These are phyloP conservation scores for Panzeria rudis DNA, from an alignment of 2,888 invertebrate genomes.

Conservation along the genomic window DNA sequence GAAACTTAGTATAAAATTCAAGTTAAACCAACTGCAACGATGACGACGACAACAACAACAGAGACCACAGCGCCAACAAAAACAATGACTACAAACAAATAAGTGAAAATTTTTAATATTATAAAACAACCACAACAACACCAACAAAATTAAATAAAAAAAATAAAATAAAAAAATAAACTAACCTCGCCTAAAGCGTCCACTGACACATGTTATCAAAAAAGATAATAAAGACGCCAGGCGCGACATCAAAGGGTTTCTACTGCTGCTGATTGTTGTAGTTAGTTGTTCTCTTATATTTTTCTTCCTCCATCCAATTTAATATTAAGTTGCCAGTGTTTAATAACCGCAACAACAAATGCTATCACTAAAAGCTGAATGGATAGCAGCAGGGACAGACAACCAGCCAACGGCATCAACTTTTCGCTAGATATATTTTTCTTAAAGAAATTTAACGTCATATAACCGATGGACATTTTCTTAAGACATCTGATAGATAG, in stretches of 20 bases:
- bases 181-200: constrained; percentile 73
- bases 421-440: constrained; percentile 54
- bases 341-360: constrained; percentile 55
- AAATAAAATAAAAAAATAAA: constrained; percentile 3
- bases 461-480: constrained; percentile 46
- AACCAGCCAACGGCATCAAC: constrained; percentile 43
- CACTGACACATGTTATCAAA: constrained; percentile 73
- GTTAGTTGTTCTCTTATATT: background rate
- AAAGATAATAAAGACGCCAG: constrained; percentile 81
- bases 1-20: constrained; percentile 64
- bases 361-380: constrained; percentile 56
- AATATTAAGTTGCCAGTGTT: constrained; percentile 63
- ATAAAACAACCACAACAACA: constrained; percentile 22
- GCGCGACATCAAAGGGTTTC: constrained; percentile 76
- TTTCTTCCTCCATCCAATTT: constrained; percentile 29
- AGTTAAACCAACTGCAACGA: constrained; percentile 17
- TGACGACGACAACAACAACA: background rate
- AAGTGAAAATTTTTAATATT: constrained; percentile 12
- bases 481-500: constrained; percentile 66
- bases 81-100: constrained; percentile 7
- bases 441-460: constrained; percentile 59
- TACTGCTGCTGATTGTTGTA: constrained; percentile 30
- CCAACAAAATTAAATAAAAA: constrained; percentile 2
- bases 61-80: background rate
- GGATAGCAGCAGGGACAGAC: constrained; percentile 27